These are phyloP conservation scores for Osmoderma eremita DNA, from an alignment of 2,888 invertebrate species.

Conservation along the genomic window DNA sequence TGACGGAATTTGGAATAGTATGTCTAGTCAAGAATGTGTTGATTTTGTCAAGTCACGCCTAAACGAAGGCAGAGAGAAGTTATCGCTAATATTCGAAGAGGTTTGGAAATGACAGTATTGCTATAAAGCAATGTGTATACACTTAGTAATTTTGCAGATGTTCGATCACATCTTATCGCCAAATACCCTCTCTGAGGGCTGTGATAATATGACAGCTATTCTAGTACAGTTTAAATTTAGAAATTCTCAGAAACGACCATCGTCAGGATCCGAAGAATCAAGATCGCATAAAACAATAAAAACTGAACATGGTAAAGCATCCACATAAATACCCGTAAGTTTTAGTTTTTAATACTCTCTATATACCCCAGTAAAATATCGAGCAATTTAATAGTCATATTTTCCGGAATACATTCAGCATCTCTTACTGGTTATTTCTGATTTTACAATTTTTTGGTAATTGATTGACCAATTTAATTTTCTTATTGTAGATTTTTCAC, in stretches of 20 bases:
- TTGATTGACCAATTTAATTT: background rate
- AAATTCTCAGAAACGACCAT: slow-evolving; percentile 55
- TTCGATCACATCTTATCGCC: slow-evolving; percentile 94
- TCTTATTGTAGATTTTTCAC: background rate
- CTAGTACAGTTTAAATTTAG: slow-evolving; percentile 80
- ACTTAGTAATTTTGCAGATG: slow-evolving; percentile 71
- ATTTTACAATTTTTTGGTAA: too few relatives aligned
- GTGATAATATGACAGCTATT: slow-evolving; percentile 99
- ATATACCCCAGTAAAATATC: background rate
- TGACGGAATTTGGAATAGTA: slow-evolving; percentile 97
- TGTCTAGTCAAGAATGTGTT: slow-evolving; percentile 95
- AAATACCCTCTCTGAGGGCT: slow-evolving; percentile 91
- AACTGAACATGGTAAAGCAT: slow-evolving; percentile 2
- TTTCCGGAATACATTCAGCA: too few relatives aligned
- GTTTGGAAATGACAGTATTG: slow-evolving; percentile 66
- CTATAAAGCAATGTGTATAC: background rate
- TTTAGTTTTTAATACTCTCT: background rate
- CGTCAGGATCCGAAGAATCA: slow-evolving; percentile 50
- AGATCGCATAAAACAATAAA: slow-evolving; percentile 55
- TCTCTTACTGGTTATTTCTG: too few relatives aligned
- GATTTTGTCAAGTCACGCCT: slow-evolving; percentile 84
- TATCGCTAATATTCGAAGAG: slow-evolving; percentile 94
- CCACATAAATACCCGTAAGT: too few relatives aligned
- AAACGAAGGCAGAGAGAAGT: slow-evolving; percentile 71
- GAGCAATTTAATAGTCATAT: background rate